A percentile compares a stretch with the other conserved stretches of the same genome.
Evolutionary conservation across 2,888 invertebrate species (phyloP).

Genomic region (Charanyca ferruginea): DNA sequence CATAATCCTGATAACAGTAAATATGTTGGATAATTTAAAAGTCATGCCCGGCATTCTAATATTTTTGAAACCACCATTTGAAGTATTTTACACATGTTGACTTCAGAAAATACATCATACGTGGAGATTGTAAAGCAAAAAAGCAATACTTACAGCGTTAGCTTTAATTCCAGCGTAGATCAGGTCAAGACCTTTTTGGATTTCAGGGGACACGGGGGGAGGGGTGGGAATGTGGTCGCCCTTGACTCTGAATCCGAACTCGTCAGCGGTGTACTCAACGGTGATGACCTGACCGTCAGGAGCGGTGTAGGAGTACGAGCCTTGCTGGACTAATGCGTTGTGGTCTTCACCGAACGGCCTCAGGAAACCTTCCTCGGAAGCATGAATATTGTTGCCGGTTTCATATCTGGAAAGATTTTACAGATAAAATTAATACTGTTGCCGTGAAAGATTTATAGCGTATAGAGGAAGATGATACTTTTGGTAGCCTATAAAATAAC

Average conservation of each 20-base stretch:
- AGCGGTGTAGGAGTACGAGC: conserved; percentile 95
- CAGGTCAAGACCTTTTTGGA: conserved; percentile 96
- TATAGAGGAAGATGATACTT: too few relatives aligned
- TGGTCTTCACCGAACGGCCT: conserved; percentile 93
- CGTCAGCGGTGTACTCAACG: conserved; percentile 95
- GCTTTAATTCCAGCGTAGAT: conserved; percentile 96
- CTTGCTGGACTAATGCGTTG: conserved; percentile 94
- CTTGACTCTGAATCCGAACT: conserved; percentile 95
- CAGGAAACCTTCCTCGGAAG: conserved; percentile 95
- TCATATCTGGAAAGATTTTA: conserved; percentile 92
- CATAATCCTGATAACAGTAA: too few relatives aligned
- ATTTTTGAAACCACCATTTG: too few relatives aligned
- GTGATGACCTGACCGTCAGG: conserved; percentile 95
- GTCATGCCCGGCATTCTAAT: not conserved
- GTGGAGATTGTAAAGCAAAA: not conserved
- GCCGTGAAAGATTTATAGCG: not conserved
- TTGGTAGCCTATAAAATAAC: not conserved
- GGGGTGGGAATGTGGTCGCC: conserved; percentile 96
- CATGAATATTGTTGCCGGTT: conserved; percentile 95
- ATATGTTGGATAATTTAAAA: not conserved
- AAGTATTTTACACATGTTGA: too few relatives aligned
- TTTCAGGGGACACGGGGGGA: conserved; percentile 95
- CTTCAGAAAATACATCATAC: too few relatives aligned
- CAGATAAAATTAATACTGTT: not conserved
- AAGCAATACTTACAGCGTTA: conserved; percentile 78